A percentile compares a stretch with the other conserved stretches of the same genome.
These are phyloP conservation scores for Channa striata DNA, from an alignment of 2,797 vertebrate species.

Conservation along the genomic window DNA sequence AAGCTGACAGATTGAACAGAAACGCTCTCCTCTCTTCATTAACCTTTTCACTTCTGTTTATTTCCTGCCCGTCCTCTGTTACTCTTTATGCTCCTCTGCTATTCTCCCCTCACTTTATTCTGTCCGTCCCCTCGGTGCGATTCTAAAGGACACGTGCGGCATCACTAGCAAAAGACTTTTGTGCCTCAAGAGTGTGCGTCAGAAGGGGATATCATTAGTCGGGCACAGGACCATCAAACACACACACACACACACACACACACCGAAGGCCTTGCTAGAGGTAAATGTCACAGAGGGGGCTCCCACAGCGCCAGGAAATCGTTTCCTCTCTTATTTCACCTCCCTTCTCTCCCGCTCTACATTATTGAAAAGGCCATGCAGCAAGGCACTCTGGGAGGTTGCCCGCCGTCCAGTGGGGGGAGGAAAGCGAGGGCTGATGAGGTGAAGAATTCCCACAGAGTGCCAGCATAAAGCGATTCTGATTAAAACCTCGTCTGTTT, in stretches of 20 bases:
- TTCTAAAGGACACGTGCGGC: slow-evolving; percentile 52
- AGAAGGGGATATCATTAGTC: slow-evolving; percentile 69
- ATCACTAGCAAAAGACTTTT: slow-evolving; percentile 43
- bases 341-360: slow-evolving; percentile 61
- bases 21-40: neutral
- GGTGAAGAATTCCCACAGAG: slow-evolving; percentile 56
- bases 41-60: slow-evolving; percentile 27
- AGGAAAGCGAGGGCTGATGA: slow-evolving; percentile 51
- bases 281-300: slow-evolving; percentile 79
- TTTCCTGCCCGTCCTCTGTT: neutral
- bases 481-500: slow-evolving; percentile 63
- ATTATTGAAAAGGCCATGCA: slow-evolving; percentile 85
- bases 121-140: neutral
- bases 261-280: slow-evolving; percentile 51
- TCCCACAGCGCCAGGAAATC: slow-evolving; percentile 74
- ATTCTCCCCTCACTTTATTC: slow-evolving; percentile 14
- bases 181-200: slow-evolving; percentile 37
- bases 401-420: slow-evolving; percentile 44
- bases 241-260: slow-evolving; percentile 26
- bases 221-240: slow-evolving; percentile 55
- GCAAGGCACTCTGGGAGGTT: slow-evolving; percentile 73
- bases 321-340: slow-evolving; percentile 69
- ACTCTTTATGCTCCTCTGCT: neutral
- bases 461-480: slow-evolving; percentile 43
- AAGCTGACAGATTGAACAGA: slow-evolving; percentile 54